Percentiles rank a stretch among this genome's conserved stretches.
Evolutionary conservation across 2,888 invertebrate genomes (phyloP).

Genomic region (Rotaria socialis): DNA sequence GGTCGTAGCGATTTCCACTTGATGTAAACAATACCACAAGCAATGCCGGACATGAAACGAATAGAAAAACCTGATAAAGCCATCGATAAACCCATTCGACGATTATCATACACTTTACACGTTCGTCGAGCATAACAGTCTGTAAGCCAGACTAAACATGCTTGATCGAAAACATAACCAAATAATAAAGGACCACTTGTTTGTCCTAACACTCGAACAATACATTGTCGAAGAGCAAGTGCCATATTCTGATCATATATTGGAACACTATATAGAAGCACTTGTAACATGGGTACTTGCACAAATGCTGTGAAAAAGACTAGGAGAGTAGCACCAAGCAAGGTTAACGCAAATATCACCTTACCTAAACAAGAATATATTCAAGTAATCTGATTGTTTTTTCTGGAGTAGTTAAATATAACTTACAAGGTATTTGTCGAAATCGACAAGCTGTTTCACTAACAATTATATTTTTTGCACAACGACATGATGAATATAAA

Average conservation of each 20-base stretch:
- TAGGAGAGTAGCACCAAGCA: neutral
- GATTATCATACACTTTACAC: constrained; percentile 33
- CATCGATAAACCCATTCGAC: constrained; percentile 10
- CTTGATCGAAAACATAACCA: constrained; percentile 14
- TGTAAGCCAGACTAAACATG: neutral
- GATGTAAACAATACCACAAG: neutral
- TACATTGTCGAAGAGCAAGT: neutral
- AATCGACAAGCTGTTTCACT: constrained; percentile 1
- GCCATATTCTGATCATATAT: neutral
- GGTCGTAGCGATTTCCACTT: neutral
- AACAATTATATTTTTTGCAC: neutral
- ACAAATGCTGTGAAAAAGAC: constrained; percentile 18
- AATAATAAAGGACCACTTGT: constrained; percentile 7
- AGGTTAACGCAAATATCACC: neutral
- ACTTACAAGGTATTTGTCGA: constrained; percentile 9
- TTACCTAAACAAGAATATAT: neutral
- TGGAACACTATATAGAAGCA: neutral
- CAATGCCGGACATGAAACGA: neutral
- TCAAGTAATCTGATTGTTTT: too few species aligned
- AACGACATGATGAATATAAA: neutral
- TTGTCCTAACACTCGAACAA: constrained; percentile 17
- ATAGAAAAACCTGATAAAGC: constrained; percentile 13
- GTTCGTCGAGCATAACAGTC: constrained; percentile 19
- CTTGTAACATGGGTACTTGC: constrained; percentile 29
- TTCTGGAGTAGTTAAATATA: too few species aligned